A percentile compares a stretch with the other conserved stretches of the same genome.
These are phyloP conservation scores for Yasuhikotakia modesta DNA, from an alignment of 2,797 vertebrate genomes.

Conservation along the genomic window DNA sequence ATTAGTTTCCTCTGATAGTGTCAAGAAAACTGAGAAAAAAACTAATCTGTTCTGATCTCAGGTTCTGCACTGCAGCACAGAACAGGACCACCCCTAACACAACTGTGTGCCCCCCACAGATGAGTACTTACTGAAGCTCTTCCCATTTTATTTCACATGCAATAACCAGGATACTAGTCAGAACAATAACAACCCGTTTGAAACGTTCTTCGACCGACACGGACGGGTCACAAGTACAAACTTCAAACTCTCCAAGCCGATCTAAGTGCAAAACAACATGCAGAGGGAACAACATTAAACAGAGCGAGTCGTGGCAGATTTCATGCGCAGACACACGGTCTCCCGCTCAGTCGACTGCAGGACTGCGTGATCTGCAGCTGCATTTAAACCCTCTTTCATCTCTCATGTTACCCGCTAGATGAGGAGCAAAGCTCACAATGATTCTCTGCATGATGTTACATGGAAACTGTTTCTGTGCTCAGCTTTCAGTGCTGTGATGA, in stretches of 20 bases:
- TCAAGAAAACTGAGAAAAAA: slow-evolving; percentile 20
- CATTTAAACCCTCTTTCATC: slow-evolving; percentile 60
- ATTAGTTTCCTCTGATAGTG: slow-evolving; percentile 24
- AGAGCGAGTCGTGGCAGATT: slow-evolving; percentile 47
- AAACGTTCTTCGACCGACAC: too few species aligned
- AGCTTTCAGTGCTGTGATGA: slow-evolving; percentile 54
- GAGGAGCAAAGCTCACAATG: slow-evolving; percentile 60
- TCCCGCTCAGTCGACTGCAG: slow-evolving; percentile 59
- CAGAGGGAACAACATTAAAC: slow-evolving; percentile 47
- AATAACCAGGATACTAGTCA: neutral
- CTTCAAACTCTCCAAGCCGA: slow-evolving; percentile 48
- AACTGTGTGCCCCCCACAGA: neutral
- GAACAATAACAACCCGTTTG: slow-evolving; percentile 13
- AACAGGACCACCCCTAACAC: slow-evolving; percentile 18
- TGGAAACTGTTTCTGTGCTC: slow-evolving; percentile 39
- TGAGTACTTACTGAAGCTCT: neutral
- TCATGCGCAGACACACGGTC: slow-evolving; percentile 62
- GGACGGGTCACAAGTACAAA: slow-evolving; percentile 51
- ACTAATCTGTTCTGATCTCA: slow-evolving; percentile 29
- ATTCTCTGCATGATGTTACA: slow-evolving; percentile 59
- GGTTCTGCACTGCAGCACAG: slow-evolving; percentile 45
- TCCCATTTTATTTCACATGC: neutral
- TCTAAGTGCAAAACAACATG: slow-evolving; percentile 50
- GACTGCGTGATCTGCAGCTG: slow-evolving; percentile 50
- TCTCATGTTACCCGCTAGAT: slow-evolving; percentile 61